Evolutionary conservation across 2,797 vertebrate species (phyloP), one percentile per base, ranked within the genome.

Genomic region (Cuniculus paca): DNA sequence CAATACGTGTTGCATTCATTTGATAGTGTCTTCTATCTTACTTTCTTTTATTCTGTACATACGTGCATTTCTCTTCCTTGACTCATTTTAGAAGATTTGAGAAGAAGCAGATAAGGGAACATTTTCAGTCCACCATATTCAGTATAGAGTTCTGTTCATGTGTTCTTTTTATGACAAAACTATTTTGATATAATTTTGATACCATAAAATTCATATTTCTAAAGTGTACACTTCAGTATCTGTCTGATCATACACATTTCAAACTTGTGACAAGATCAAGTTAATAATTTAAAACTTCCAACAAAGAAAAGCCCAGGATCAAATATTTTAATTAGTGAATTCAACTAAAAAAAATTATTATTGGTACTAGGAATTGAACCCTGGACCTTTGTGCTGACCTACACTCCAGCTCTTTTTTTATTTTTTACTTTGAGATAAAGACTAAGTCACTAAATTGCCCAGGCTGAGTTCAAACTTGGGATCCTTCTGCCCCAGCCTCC

Each of bases 1-100:
- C 22, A 72, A 2, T 78, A 68, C 77, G 36, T 86, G 7, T 72
- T 87, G 31, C 54, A 36, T 39, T 93, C 60, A 93, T 84, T 63
- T 88, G 22, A 85, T 65, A 45, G 42, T 88, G 6, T 50, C 19
- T 93, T 75, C 14, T 78, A 34, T 92, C n/a, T 36, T 70, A 45
- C 85, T n/a, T 36, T 68, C 75, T 60, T 88, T 86, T 77, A 82
- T 60, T 83, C 36, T 63, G 60, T 63, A 26, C 50, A 52, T 65
- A 11, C 70, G 17, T 72, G 6, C 80, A 39, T 92, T 93, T 86
- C 11, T 80, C 75, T 90, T 72, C 36, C n/a, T 86, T 90, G 13
- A 81, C 50, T 70, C 68, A 74, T 77, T 95, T 90, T 90, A 74
- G 52, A 85, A 79, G 28, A 93, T 81, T 86, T 96, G 68, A 95